phyloP scores from a whole-genome alignment of 2,113 vertebrate species.

The Aptenodytes patagonicus region DNA sequence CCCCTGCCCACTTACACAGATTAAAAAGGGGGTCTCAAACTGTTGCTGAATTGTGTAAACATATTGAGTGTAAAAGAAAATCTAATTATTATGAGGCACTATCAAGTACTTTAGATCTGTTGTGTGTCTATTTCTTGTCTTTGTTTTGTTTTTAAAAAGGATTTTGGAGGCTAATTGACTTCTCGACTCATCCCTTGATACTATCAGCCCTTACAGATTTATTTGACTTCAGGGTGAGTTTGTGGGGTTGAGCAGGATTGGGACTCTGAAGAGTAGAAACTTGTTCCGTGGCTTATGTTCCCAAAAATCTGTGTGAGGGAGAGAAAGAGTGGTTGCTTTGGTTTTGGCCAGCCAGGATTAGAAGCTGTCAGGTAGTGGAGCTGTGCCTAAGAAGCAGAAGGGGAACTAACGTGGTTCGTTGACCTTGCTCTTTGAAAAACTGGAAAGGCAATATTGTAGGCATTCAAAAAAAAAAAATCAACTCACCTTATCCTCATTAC shows the following conservation, averaged over 20 bases:
- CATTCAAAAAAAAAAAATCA: not conserved
- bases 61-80: not conserved
- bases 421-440: not conserved
- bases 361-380: not conserved
- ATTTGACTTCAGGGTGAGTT: not conserved
- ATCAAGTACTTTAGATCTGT: not conserved
- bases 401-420: rapidly evolving
- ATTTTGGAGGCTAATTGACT: not conserved
- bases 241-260: not conserved
- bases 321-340: not conserved
- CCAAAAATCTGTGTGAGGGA: not conserved
- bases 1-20: rapidly evolving
- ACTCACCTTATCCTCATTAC: not conserved
- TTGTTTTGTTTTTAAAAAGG: not conserved
- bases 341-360: not conserved
- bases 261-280: not conserved
- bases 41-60: not conserved
- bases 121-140: not conserved
- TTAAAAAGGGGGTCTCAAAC: not conserved
- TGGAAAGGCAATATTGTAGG: not conserved
- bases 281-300: not conserved
- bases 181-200: not conserved
- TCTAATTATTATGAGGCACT: not conserved
- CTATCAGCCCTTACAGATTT: not conserved
- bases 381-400: not conserved